A percentile compares a stretch with the other conserved stretches of the same genome.
phyloP scores from a whole-genome alignment of 2,113 vertebrate genomes.

The Dasypus novemcinctus region DNA sequence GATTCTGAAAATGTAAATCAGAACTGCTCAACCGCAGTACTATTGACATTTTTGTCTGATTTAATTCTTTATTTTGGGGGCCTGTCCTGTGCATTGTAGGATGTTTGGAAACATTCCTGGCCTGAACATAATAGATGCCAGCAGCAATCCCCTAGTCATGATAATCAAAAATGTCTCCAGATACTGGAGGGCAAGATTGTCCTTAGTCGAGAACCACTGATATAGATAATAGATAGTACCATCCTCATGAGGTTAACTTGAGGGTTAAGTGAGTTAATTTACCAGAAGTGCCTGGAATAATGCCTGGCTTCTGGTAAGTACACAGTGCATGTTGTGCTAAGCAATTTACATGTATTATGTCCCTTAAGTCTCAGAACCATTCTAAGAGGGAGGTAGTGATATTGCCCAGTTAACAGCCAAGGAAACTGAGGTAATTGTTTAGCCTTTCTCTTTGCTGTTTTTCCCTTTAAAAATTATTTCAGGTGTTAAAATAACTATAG shows the following conservation, averaged over 20 bases:
- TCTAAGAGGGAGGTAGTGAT: neutral
- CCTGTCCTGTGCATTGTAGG: neutral
- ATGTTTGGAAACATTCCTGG: neutral
- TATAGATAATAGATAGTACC: neutral
- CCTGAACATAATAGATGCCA: neutral
- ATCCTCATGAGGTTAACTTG: neutral
- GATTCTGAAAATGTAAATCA: neutral
- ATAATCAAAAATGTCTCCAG: neutral
- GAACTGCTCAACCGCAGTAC: neutral
- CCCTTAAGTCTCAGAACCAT: neutral
- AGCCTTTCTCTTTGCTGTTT: neutral
- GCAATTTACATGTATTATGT: neutral
- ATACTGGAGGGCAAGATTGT: neutral
- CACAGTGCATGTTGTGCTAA: neutral
- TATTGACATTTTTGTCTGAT: neutral
- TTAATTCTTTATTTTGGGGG: neutral
- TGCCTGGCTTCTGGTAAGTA: neutral
- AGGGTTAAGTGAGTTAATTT: neutral
- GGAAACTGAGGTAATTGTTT: neutral
- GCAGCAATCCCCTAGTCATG: neutral
- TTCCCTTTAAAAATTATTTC: constrained; percentile 31
- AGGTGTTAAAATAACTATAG: constrained; percentile 31
- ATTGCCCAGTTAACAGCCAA: neutral
- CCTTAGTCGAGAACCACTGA: neutral
- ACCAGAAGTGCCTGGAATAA: neutral